Conservation (phyloP, 2,797 vertebrate genomes). For the Anisognathus igniventris region DNA sequence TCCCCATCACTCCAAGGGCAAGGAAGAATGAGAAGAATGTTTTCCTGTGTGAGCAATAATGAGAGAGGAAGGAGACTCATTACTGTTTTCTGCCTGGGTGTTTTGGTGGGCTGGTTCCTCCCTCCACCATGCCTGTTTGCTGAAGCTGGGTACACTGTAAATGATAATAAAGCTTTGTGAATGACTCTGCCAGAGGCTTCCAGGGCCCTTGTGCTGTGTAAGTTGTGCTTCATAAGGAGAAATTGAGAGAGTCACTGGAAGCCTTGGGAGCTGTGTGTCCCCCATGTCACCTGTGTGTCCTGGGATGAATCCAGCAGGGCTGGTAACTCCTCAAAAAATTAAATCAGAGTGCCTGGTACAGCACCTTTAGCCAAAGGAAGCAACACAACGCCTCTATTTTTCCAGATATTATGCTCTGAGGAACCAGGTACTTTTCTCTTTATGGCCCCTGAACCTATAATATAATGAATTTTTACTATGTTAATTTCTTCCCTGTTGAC, state of each 20-base stretch:
- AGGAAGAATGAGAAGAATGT: background rate
- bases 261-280: background rate
- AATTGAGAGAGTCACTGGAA: background rate
- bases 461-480: background rate
- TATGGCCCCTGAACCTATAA: background rate
- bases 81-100: background rate
- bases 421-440: background rate
- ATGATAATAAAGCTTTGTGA: background rate
- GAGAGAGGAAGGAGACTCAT: background rate
- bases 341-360: background rate
- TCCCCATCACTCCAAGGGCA: slow-evolving; percentile 21
- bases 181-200: background rate
- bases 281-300: background rate
- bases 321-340: background rate
- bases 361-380: background rate
- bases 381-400: background rate
- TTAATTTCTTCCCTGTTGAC: background rate
- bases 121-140: background rate
- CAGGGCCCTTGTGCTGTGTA: background rate
- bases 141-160: background rate
- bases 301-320: background rate
- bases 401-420: background rate
- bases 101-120: background rate
- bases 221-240: background rate
- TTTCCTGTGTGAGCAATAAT: background rate